phyloP scores from a whole-genome alignment of 2,888 invertebrate species.

The Nemoura dubitans region DNA sequence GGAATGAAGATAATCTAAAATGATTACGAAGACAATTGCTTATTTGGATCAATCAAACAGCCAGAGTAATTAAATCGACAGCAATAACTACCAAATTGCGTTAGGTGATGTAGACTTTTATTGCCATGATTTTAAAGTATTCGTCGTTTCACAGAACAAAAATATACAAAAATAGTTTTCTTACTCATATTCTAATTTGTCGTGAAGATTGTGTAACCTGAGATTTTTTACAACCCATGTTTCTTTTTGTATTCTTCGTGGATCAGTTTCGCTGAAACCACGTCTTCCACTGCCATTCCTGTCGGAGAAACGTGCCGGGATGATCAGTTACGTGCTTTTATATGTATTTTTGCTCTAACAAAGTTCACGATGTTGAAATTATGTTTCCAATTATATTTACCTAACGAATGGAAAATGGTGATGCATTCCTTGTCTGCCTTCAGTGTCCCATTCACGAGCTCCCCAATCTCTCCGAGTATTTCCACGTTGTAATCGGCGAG shows the following conservation, averaged over 20 bases:
- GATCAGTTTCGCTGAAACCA: slow-evolving; percentile 66
- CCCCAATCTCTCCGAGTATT: slow-evolving; percentile 68
- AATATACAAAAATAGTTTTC: not conserved
- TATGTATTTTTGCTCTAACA: slow-evolving; percentile 25
- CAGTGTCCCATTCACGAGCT: slow-evolving; percentile 61
- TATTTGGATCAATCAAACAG: not conserved
- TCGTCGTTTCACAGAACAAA: not conserved
- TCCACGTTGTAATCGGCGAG: slow-evolving; percentile 62
- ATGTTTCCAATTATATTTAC: slow-evolving; percentile 57
- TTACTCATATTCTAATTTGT: not conserved
- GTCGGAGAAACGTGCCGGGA: slow-evolving; percentile 49
- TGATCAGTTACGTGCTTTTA: slow-evolving; percentile 29
- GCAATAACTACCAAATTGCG: not conserved
- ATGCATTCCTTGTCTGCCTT: slow-evolving; percentile 56
- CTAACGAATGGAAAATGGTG: slow-evolving; percentile 73
- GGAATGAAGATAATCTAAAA: slow-evolving; percentile 70
- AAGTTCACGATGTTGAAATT: slow-evolving; percentile 1
- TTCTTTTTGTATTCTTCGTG: slow-evolving; percentile 56
- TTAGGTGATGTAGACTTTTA: not conserved
- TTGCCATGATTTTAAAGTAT: not conserved
- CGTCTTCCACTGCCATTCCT: slow-evolving; percentile 72
- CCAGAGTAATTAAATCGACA: not conserved
- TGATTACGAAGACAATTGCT: slow-evolving; percentile 29
- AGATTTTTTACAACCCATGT: slow-evolving; percentile 16
- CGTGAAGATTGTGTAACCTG: not conserved